Evolutionary conservation across 2,797 vertebrate species (phyloP), one percentile per base, ranked within the genome.

Genomic region (Acanthis flammea): DNA sequence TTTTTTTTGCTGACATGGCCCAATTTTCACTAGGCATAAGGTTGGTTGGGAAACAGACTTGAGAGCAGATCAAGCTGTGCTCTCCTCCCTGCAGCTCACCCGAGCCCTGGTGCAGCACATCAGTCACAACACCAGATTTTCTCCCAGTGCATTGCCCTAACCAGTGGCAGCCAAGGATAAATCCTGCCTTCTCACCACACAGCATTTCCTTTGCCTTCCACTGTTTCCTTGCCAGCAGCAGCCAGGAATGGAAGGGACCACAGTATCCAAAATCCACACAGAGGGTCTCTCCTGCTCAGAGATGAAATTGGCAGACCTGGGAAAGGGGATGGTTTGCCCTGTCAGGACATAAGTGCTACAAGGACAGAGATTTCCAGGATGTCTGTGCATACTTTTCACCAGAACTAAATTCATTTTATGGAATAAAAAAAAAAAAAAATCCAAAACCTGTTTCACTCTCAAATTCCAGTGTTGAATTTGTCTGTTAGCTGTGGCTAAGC

Each of bases 391-490:
- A 77, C 24, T 73, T 95, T 94, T 88, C 37, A 68, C 48, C 39
- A 72, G 41, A 35, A 67, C 22, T 89, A 70, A 58, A 50, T 92
- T 89, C 30, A 92, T 63, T 96, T 94, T 77, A 72, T 19, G 78
- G 80, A 94, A 88, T 15, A 0, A 67, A 73, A 85, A 31, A 25
- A 24, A 24, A 31, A 61, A 60, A 63, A 31, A 57, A 62, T 81
- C 42, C 88, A 86, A 95, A 60, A 61, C 30, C 90, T 70, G 18
- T 75, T 61, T 77, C 54, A 53, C 25, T 82, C 39, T 96, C 71
- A 86, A 85, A 82, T 91, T 79, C 50, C 63, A 88, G 42, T 72
- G 53, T 91, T 97, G 88, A 87, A 74, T 95, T 96, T 97, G 95
- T 86, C 95, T 73, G 79, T 58, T 41, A 71, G 57, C 10, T 62